Conservation (phyloP, 1,140 invertebrate species). For the Procambarus virginalis region DNA sequence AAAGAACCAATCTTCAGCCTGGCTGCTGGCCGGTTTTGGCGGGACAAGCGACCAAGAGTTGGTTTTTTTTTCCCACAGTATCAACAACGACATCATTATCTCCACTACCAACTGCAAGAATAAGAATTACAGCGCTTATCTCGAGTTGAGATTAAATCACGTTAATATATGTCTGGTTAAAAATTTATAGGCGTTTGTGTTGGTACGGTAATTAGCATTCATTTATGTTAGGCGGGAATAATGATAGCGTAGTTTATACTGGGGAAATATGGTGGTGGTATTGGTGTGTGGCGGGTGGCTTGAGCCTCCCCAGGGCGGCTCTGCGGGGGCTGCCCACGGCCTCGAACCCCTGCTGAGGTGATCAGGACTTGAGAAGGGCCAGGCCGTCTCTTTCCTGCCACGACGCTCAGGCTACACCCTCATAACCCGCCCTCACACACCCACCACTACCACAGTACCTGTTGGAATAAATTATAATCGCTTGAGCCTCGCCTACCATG, state of each 20-base stretch:
- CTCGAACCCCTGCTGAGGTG: conserved; percentile 24
- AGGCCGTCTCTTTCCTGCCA: conserved; percentile 30
- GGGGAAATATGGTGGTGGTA: background rate
- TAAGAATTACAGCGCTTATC: background rate
- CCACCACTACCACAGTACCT: conserved; percentile 12
- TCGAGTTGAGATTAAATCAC: background rate
- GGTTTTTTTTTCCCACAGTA: no score
- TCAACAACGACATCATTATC: no score
- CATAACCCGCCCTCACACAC: conserved; percentile 23
- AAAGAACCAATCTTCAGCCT: no score
- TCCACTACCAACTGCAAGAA: background rate
- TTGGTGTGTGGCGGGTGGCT: conserved; percentile 3
- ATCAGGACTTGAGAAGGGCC: conserved; percentile 31
- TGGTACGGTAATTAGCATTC: conserved; percentile 16
- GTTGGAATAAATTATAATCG: no score
- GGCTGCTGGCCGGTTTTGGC: no score
- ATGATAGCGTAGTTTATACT: conserved; percentile 4
- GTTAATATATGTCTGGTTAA: background rate
- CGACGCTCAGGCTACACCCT: background rate
- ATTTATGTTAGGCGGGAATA: background rate
- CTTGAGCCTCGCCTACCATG: no score
- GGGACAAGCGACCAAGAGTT: no score
- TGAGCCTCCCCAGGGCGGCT: conserved; percentile 20
- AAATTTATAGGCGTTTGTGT: background rate
- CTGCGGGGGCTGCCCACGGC: conserved; percentile 18